Conservation (phyloP, 2,888 invertebrate genomes). For the Carterocephalus palaemon region DNA sequence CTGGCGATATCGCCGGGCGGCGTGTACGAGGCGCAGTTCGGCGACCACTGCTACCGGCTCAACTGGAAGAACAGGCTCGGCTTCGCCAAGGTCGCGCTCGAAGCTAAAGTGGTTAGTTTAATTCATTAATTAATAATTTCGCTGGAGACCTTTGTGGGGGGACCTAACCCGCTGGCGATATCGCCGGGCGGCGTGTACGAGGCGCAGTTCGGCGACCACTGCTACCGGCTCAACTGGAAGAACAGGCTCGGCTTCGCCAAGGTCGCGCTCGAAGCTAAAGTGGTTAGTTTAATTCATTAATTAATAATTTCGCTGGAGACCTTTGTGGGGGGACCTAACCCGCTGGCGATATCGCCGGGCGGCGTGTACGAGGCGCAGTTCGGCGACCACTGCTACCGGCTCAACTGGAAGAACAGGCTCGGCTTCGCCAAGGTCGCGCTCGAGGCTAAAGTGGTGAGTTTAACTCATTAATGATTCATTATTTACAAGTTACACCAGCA, state of each 20-base stretch:
- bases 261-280: conserved; percentile 95
- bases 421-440: conserved; percentile 98
- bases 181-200: conserved; percentile 97
- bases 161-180: conserved; percentile 93
- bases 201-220: conserved; percentile 96
- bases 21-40: conserved; percentile 97
- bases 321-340: no score
- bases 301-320: background rate
- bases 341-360: conserved; percentile 96
- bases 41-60: conserved; percentile 92
- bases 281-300: conserved; percentile 77
- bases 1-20: conserved; percentile 97
- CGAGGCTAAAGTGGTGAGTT: conserved; percentile 92
- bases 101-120: conserved; percentile 91
- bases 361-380: conserved; percentile 98
- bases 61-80: conserved; percentile 96
- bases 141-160: background rate
- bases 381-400: conserved; percentile 91
- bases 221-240: conserved; percentile 95
- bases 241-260: conserved; percentile 96
- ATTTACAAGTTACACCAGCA: no score
- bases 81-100: conserved; percentile 97
- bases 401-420: conserved; percentile 94
- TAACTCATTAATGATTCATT: background rate
- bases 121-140: background rate